Percentiles rank a stretch among this genome's conserved stretches.
These are phyloP conservation scores for Grammomys dolichurus DNA, from an alignment of 2,113 vertebrate genomes.

Conservation along the genomic window DNA sequence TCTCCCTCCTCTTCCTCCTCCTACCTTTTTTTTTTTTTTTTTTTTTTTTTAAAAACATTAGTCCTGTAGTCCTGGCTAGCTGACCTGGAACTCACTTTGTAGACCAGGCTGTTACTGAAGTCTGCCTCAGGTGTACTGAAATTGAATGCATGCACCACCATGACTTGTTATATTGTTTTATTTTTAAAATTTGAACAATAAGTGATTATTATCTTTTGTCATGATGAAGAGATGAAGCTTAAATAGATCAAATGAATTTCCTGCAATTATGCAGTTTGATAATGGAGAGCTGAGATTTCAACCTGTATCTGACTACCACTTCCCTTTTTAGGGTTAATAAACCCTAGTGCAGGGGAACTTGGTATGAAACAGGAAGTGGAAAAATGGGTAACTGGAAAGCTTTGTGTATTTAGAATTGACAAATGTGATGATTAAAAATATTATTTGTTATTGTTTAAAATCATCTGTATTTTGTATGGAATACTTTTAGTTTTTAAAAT, in stretches of 20 bases:
- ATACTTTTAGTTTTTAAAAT: conserved; percentile 19
- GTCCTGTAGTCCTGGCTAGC: neutral
- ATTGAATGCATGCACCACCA: neutral
- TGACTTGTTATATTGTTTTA: neutral
- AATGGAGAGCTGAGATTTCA: neutral
- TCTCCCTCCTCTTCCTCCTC: fast-evolving
- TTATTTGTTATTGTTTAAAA: neutral
- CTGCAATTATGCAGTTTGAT: neutral
- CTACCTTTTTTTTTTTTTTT: neutral
- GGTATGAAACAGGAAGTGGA: neutral
- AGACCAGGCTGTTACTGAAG: neutral
- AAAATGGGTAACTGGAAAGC: neutral
- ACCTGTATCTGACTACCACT: neutral
- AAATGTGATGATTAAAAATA: neutral
- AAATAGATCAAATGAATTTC: neutral
- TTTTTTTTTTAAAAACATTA: neutral
- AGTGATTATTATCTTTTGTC: neutral
- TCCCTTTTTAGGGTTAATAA: neutral
- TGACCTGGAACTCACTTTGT: neutral
- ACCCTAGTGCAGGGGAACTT: neutral
- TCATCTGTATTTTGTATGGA: conserved; percentile 2
- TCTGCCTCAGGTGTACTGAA: too few species aligned
- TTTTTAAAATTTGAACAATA: conserved; percentile 10
- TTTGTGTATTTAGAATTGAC: neutral
- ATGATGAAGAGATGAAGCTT: conserved; percentile 29